phyloP scores from a whole-genome alignment of 2,797 vertebrate genomes.

The Cephalopachus bancanus region DNA sequence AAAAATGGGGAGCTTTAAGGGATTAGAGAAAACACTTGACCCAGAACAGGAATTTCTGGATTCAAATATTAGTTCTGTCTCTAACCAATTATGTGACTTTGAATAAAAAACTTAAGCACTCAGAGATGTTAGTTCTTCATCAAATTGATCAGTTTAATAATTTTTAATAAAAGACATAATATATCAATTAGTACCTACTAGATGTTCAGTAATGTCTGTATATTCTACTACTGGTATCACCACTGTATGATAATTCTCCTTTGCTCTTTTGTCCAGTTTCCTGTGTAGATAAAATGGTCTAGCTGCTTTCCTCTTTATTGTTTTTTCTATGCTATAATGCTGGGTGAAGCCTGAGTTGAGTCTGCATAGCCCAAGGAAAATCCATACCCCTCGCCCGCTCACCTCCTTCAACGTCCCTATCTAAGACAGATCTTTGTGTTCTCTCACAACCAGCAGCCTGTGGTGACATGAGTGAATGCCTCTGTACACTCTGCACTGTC shows the following conservation, averaged over 20 bases:
- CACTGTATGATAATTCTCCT: neutral
- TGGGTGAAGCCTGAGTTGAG: neutral
- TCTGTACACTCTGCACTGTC: neutral
- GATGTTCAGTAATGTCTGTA: neutral
- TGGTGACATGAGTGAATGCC: slow-evolving; percentile 34
- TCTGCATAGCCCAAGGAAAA: neutral
- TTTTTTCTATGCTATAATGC: neutral
- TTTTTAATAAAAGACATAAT: neutral
- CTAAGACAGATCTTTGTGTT: neutral
- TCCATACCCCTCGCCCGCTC: fast-evolving
- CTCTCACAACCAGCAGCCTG: fast-evolving
- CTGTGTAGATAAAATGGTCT: neutral
- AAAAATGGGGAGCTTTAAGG: neutral
- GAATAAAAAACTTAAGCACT: neutral
- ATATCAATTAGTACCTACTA: neutral
- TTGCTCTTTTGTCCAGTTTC: neutral
- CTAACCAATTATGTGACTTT: neutral
- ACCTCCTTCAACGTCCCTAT: neutral
- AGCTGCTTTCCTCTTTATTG: neutral
- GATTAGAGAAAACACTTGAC: neutral
- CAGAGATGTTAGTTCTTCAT: neutral
- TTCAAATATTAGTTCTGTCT: neutral
- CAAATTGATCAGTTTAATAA: neutral
- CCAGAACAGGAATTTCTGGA: neutral
- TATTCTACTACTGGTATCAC: neutral